phyloP scores from a whole-genome alignment of 2,113 vertebrate genomes.

The Pelecanus crispus region DNA sequence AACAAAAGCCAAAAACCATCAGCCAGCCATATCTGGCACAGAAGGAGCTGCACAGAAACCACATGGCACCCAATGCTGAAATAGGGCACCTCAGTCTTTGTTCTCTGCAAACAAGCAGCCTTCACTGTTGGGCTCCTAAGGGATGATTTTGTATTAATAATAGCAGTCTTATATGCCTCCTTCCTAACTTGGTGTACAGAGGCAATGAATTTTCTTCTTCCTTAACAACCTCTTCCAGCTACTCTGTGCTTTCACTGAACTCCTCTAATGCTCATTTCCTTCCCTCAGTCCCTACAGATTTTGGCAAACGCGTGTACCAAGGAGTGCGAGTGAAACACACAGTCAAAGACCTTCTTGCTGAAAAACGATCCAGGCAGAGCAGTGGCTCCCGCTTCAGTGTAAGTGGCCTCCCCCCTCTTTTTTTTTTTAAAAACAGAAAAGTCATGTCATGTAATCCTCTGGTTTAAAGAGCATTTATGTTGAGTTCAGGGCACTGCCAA shows the following conservation, averaged over 20 bases:
- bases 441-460: fast-evolving
- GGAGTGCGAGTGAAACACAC: slow-evolving; percentile 96
- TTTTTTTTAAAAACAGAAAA: not conserved
- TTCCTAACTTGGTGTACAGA: not conserved
- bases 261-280: not conserved
- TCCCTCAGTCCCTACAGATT: slow-evolving; percentile 78
- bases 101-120: not conserved
- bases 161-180: fast-evolving
- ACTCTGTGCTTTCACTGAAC: not conserved
- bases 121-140: not conserved
- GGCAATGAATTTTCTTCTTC: not conserved
- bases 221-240: not conserved
- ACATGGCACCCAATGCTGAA: not conserved
- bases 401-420: slow-evolving; percentile 41
- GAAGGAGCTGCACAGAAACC: not conserved
- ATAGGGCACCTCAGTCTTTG: not conserved
- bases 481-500: no score
- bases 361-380: slow-evolving; percentile 86
- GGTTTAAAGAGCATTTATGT: not conserved
- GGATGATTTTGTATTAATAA: not conserved
- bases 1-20: not conserved
- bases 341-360: slow-evolving; percentile 94
- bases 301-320: slow-evolving; percentile 89
- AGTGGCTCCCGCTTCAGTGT: slow-evolving; percentile 78
- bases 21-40: not conserved